Base-by-base conservation (phyloP, 2,888 invertebrate species). In the Colletes collaris region DNA sequence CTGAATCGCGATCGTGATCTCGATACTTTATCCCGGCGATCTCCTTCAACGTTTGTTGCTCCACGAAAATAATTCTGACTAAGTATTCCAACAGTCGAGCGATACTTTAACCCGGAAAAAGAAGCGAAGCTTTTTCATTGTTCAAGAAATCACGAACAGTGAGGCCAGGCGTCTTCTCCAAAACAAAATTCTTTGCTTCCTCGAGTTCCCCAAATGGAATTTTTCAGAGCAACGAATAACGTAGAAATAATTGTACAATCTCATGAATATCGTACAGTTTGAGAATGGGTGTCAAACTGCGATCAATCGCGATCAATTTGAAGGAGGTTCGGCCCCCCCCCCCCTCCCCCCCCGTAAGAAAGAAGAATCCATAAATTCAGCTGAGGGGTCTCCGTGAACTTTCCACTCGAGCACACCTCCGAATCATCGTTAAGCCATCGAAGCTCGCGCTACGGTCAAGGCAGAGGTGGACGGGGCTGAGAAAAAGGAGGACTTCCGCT, bases 351-450 rank as follows among this genome's bases (percentile, higher is more conserved):
- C n/a, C 27, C 16, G 4, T 0, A 8, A 49, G 16, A 53, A 46
- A 74, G 64, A 66, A n/a, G 75, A 44, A 75, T 74, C 60, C 49
- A 66, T 55, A 66, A 66, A 76, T 65, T 74, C 60, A 59, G 37
- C 7, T 74, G 65, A 76, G 75, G 55, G 60, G 65, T 60, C 75
- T 60, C 65, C 5, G 52, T 66, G 76, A 76, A 76, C 71, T 76
- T 76, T 76, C 60, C 75, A 40, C 75, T 74, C 11, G 60, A 76
- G 50, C 65, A 65, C 76, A 75, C 67, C 74, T 58, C 67, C 52
- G 75, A 74, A 44, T 67, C 62, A 67, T 59, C 76, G 76, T 77
- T 76, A 74, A 76, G 60, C 76, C 46, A 68, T 77, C 68, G 49
- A 77, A 75, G 67, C 75, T 77, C 68, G 56, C 49, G 37, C 50